Conservation (phyloP, 1,140 invertebrate species). For the Meloidogyne floridensis region DNA sequence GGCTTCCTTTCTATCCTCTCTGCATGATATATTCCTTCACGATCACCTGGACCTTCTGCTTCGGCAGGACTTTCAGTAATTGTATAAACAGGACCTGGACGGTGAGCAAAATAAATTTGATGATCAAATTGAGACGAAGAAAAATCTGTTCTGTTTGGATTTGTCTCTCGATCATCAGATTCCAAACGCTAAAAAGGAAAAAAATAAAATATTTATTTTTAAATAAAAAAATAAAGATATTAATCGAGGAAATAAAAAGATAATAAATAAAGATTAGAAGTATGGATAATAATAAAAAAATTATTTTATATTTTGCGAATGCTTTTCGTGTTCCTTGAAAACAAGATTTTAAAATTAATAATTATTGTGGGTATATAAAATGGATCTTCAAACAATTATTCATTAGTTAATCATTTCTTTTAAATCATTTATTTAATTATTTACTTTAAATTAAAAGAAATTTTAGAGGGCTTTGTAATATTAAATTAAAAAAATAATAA, state of each 20-base stretch:
- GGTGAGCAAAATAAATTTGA: constrained; percentile 37
- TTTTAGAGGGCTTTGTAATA: no score
- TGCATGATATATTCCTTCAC: constrained; percentile 50
- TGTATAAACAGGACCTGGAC: constrained; percentile 53
- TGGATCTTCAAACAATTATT: background rate
- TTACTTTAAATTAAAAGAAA: no score
- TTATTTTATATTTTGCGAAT: no score
- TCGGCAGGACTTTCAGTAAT: constrained; percentile 15
- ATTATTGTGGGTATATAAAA: background rate
- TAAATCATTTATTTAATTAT: background rate
- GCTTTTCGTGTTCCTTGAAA: background rate
- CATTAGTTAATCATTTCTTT: background rate
- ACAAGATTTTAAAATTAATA: constrained; percentile 3
- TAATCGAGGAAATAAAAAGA: background rate
- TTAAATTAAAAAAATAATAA: no score
- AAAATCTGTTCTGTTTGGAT: constrained; percentile 44
- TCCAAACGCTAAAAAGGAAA: constrained; percentile 52
- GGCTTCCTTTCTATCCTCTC: constrained; percentile 45
- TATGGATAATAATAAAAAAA: background rate
- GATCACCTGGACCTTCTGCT: constrained; percentile 17
- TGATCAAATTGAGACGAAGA: constrained; percentile 45
- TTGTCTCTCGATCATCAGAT: constrained; percentile 51
- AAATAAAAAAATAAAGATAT: background rate
- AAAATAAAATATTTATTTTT: background rate
- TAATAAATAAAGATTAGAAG: background rate